These are phyloP conservation scores for Itoplectis maculator DNA, from an alignment of 2,888 invertebrate genomes.

Conservation along the genomic window DNA sequence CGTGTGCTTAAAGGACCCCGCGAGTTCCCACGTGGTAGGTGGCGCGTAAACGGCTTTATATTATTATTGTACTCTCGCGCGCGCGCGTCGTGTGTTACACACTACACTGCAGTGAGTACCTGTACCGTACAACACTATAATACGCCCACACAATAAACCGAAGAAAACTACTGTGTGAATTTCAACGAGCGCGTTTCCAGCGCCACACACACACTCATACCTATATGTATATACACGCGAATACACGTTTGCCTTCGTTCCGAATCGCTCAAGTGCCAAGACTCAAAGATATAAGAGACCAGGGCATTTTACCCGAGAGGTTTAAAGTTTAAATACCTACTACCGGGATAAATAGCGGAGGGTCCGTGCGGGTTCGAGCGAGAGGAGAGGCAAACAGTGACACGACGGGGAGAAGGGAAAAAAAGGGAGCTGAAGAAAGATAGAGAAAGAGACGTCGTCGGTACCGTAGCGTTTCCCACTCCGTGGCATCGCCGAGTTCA, in stretches of 20 bases:
- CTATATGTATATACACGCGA: not conserved
- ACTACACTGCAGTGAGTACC: conserved; percentile 11
- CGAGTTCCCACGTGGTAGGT: conserved; percentile 70
- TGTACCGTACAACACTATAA: conserved; percentile 8
- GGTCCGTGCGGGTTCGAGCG: conserved; percentile 19
- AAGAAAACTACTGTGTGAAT: conserved; percentile 58
- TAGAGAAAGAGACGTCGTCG: not conserved
- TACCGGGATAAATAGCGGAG: conserved; percentile 47
- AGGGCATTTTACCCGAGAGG: conserved; percentile 49
- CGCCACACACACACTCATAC: conserved; percentile 30
- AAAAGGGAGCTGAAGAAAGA: conserved; percentile 8
- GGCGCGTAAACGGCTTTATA: conserved; percentile 68
- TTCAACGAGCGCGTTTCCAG: conserved; percentile 50
- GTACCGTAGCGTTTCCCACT: conserved; percentile 52
- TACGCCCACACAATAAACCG: conserved; percentile 50
- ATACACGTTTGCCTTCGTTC: conserved; percentile 26
- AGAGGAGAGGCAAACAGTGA: conserved; percentile 18
- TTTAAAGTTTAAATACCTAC: conserved; percentile 66
- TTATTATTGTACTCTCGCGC: conserved; percentile 68
- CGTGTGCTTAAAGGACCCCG: conserved; percentile 62
- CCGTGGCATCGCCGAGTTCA: conserved; percentile 47
- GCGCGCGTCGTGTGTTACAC: conserved; percentile 62
- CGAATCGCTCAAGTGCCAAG: conserved; percentile 43
- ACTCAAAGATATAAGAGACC: conserved; percentile 39
- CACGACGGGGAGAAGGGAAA: not conserved